Evolutionary conservation across 1,140 invertebrate species (phyloP), one percentile per base, ranked within the genome.

Genomic region (Asbolus verrucosus): DNA sequence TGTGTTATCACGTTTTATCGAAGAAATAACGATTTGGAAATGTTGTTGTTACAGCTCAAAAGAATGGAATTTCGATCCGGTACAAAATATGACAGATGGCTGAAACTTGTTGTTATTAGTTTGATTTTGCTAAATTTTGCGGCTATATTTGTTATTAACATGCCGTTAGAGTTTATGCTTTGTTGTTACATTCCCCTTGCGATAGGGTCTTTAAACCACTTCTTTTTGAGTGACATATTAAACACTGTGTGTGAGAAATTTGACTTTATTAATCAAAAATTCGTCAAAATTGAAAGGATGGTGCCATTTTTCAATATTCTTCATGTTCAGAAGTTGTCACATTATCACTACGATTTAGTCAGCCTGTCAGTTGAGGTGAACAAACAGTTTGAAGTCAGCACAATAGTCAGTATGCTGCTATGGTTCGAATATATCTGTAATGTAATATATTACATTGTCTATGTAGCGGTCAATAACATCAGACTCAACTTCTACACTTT

Each of bases 381-480:
- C 15, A 46, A 21, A 46, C 41, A 46, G 3, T 46, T 46, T 46
- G 41, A 46, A 46, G 18, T 19, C 16, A 46, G 15, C 3, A 18
- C 18, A 18, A 46, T 46, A 8, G 16, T 46, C n/a, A 16, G 2
- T 18, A 19, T 46, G 8, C 4, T 16, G n/a, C 16, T n/a, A 16
- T 8, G 4, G 2, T 46, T 27, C 24, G 24, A 8, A 3, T 27
- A 4, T 4, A 8, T 27, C 8, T 8, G 3, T 8, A 27, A 27
- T 27, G 8, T 27, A 3, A 4, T 27, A 8, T 27, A 27, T 27
- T 27, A 27, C 24, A 27, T 27, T 27, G 3, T 27, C 3, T 27
- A 27, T 8, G 24, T 27, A 8, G 3, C 8, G 8, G 24, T 27
- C 3, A 27, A 27, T 8, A 8, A 27, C 8, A 27, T 27, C 8